Conservation (phyloP, 2,113 vertebrate species). For the Coregonus clupeaformis region DNA sequence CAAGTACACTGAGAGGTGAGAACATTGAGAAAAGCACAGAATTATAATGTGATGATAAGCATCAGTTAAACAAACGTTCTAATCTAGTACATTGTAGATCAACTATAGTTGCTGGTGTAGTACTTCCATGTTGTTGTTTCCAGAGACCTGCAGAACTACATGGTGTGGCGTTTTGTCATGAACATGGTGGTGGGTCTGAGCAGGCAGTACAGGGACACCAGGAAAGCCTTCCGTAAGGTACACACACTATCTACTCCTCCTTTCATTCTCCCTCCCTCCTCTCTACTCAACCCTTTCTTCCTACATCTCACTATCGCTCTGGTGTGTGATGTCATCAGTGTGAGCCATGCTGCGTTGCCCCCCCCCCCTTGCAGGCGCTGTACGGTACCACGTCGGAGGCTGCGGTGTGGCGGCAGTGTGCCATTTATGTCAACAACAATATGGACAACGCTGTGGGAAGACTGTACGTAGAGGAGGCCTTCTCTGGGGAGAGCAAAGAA, state of each 20-base stretch:
- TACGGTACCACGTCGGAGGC: constrained; percentile 86
- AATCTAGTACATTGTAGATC: neutral
- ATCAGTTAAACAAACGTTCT: no score
- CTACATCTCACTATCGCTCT: neutral
- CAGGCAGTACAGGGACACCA: constrained; percentile 86
- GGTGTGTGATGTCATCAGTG: neutral
- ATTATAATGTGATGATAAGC: constrained; percentile 18
- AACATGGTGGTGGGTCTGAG: constrained; percentile 90
- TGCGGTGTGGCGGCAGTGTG: constrained; percentile 87
- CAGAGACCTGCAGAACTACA: constrained; percentile 93
- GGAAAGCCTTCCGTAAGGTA: constrained; percentile 90
- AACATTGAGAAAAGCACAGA: constrained; percentile 49
- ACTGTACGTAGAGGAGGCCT: constrained; percentile 88
- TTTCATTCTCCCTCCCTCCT: no score
- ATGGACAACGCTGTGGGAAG: constrained; percentile 89
- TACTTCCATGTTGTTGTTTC: neutral
- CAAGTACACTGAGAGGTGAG: constrained; percentile 38
- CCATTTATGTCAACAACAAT: constrained; percentile 88
- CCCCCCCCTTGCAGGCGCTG: constrained; percentile 82
- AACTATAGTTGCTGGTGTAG: neutral
- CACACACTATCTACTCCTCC: neutral
- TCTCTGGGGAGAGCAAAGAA: constrained; percentile 90
- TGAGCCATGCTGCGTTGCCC: constrained; percentile 26
- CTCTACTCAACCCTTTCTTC: neutral
- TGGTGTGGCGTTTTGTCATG: constrained; percentile 89